These are phyloP conservation scores for Meandrina meandrites DNA, from an alignment of 92 coral and sea anemone genomes.

Conservation along the genomic window DNA sequence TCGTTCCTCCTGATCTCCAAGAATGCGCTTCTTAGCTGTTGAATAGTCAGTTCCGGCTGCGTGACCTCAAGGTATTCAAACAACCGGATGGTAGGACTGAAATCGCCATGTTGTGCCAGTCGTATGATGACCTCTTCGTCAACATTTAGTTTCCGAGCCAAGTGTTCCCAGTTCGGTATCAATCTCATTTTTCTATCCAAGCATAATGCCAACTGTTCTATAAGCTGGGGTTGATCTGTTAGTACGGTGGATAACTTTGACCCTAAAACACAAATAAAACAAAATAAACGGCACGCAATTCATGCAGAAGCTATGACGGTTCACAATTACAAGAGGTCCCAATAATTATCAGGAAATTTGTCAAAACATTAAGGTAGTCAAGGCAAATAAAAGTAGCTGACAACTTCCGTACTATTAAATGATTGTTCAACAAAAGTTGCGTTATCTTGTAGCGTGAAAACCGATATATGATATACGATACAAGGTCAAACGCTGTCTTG, in stretches of 20 bases:
- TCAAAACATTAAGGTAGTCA: too few species aligned
- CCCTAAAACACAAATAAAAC: too few species aligned
- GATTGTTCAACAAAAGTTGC: too few species aligned
- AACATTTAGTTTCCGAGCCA: background rate
- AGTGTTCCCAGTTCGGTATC: slow-evolving; percentile 28
- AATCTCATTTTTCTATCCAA: slow-evolving; percentile 27
- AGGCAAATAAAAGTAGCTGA: too few species aligned
- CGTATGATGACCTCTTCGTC: background rate
- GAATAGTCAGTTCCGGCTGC: slow-evolving; percentile 6
- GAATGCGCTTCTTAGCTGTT: slow-evolving; percentile 3
- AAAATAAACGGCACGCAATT: too few species aligned
- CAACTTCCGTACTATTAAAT: too few species aligned
- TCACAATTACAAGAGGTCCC: too few species aligned
- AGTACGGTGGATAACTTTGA: background rate
- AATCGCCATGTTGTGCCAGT: slow-evolving; percentile 1
- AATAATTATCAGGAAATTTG: too few species aligned
- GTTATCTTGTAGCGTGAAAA: too few species aligned
- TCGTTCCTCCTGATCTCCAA: background rate
- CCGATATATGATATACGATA: too few species aligned
- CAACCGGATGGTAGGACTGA: slow-evolving; percentile 31
- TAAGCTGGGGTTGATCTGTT: background rate
- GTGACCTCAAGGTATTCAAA: slow-evolving; percentile 17
- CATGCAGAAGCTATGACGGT: too few species aligned
- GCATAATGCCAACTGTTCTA: slow-evolving; percentile 10
- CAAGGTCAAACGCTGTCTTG: too few species aligned